Evolutionary conservation across 2,797 vertebrate genomes (phyloP), one percentile per base, ranked within the genome.

Genomic region (Catharus ustulatus): DNA sequence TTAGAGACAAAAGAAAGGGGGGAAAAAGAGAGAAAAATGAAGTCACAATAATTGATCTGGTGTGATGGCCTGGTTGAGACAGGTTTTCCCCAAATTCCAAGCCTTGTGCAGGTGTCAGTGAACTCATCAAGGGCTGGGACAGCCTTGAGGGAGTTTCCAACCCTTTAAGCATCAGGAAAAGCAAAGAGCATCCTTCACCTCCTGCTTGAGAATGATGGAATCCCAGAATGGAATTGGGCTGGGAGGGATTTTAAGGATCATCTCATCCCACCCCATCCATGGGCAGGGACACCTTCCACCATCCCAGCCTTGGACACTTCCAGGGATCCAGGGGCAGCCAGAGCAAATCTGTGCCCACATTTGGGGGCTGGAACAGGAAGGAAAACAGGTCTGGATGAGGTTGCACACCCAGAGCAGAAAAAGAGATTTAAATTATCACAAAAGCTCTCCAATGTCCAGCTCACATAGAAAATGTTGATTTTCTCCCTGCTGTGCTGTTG

Each of bases 1-100:
- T 73, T 48, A 29, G 16, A 48, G 66, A 64, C 14, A 66, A 46
- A 74, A 69, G 84, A 21, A 13, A 57, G 22, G 22, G 29, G 6
- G 30, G 0, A 5, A 1, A 9, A 6, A 15, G 4, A 15, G 4
- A 32, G 2, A 1, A 0, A 26, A 22, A 46, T 34, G 34, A 34
- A 34, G 34, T 34, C 34, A 68, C 17, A 55, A 43, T 57, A 52
- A 75, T 36, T 49, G 69, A 57, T 29, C 54, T 55, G 43, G 13
- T 1, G 2, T 30, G 62, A 84, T 59, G 48, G 5, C 12, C 51
- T 54, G 69, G 38, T 32, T 69, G 40, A 58, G 40, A 26, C 4
- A 45, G 29, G n/a, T 11, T 69, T 69, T 71, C 26, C 76, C 45
- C 2, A 4, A 82, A 27, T 3, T 43, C 12, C 4, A 52, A 52